Conservation (phyloP, 2,113 vertebrate species). For the Ceyx melanurus region DNA sequence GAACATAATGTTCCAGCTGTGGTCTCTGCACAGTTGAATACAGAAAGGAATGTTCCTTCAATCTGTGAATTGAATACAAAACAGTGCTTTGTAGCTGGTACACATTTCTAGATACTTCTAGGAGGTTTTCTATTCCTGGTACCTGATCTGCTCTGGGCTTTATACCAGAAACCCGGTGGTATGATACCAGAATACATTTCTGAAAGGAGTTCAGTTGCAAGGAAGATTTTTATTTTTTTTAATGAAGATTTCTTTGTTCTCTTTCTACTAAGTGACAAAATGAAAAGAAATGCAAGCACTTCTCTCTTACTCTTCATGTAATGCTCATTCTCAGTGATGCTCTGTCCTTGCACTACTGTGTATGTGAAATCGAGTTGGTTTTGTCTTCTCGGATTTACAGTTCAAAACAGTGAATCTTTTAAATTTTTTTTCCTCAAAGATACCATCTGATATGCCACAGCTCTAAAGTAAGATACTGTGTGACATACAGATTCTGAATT, state of each 20-base stretch:
- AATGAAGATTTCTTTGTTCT: neutral
- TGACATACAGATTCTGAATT: conserved; percentile 1
- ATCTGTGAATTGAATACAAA: neutral
- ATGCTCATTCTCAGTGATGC: neutral
- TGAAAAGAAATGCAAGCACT: neutral
- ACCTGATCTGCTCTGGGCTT: neutral
- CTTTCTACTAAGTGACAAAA: neutral
- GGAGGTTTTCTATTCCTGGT: neutral
- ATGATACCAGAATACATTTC: neutral
- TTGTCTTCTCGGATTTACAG: neutral
- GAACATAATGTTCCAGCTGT: neutral
- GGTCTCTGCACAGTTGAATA: neutral
- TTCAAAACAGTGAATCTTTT: neutral
- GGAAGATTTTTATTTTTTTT: neutral
- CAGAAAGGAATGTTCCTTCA: neutral
- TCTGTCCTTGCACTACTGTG: neutral
- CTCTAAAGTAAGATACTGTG: neutral
- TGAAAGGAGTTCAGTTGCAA: neutral
- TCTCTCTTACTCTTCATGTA: neutral
- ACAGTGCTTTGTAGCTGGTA: neutral
- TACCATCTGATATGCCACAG: neutral
- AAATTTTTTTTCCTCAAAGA: neutral
- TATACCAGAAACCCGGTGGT: neutral
- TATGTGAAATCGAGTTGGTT: neutral
- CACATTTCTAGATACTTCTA: neutral